These are phyloP conservation scores for Drosophila simulans DNA, from an alignment of 1,140 invertebrate genomes.

Conservation along the genomic window DNA sequence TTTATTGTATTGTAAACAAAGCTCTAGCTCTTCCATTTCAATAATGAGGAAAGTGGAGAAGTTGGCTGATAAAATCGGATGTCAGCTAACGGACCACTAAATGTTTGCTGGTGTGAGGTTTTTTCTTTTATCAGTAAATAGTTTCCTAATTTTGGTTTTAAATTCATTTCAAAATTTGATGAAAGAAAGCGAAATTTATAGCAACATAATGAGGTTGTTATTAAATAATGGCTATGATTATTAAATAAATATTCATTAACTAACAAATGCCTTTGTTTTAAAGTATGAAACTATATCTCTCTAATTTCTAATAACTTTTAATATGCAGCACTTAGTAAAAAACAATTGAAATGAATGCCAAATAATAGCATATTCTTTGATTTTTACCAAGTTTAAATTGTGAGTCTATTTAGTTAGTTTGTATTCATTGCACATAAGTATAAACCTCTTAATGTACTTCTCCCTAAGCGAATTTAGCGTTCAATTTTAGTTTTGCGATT, in stretches of 20 bases:
- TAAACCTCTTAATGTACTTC: conserved; percentile 10
- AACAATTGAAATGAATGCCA: no score
- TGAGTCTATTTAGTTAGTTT: neutral
- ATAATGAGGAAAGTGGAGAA: neutral
- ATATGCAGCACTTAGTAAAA: no score
- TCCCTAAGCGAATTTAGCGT: conserved; percentile 19
- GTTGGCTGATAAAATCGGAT: neutral
- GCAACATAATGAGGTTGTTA: no score
- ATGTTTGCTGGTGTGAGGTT: no score
- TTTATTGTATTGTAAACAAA: no score
- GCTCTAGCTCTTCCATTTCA: neutral
- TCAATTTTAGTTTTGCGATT: conserved; percentile 17
- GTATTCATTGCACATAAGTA: conserved; percentile 10
- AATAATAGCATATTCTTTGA: no score
- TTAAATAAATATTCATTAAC: no score
- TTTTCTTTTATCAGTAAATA: neutral
- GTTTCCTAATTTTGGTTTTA: neutral
- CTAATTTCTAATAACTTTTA: no score
- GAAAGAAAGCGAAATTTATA: no score
- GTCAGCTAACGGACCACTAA: neutral
- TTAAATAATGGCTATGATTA: no score
- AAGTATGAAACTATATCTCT: no score
- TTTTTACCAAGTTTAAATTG: neutral
- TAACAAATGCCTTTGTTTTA: no score
- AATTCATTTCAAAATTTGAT: neutral